Percentiles rank a stretch among this genome's conserved stretches.
These are phyloP conservation scores for Mungos mungo DNA, from an alignment of 2,113 vertebrate genomes.

Conservation along the genomic window DNA sequence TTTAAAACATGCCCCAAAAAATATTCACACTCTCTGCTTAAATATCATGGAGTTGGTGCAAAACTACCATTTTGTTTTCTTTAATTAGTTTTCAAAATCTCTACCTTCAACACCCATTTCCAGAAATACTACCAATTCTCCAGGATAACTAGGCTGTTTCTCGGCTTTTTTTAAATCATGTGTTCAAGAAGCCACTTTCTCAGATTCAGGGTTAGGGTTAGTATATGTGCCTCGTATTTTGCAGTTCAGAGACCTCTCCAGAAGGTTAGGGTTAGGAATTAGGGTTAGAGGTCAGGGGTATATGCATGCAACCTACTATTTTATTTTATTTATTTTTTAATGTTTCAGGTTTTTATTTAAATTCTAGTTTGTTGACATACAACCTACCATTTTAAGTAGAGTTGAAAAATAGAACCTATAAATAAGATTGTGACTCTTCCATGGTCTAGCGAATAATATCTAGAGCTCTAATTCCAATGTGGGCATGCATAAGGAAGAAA, in stretches of 20 bases:
- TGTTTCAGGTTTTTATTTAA: not conserved
- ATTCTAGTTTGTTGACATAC: not conserved
- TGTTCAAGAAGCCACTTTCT: not conserved
- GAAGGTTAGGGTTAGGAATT: not conserved
- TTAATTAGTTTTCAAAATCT: not conserved
- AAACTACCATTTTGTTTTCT: not conserved
- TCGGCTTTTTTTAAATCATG: not conserved
- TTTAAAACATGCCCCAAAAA: not conserved
- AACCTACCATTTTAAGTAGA: conserved; percentile 8
- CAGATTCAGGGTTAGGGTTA: not conserved
- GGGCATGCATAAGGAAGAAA: not conserved
- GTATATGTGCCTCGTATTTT: no score
- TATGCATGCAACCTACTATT: not conserved
- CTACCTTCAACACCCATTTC: not conserved
- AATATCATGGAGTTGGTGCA: not conserved
- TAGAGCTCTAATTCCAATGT: not conserved
- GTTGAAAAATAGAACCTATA: not conserved
- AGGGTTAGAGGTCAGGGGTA: not conserved
- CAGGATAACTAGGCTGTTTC: not conserved
- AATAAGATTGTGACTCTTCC: not conserved
- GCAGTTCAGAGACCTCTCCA: no score
- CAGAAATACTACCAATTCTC: not conserved
- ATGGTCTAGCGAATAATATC: not conserved
- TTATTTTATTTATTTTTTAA: not conserved
- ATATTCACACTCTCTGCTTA: not conserved